Conservation (phyloP, 92 coral and sea anemone species). For the Phenganax stokvisi region DNA sequence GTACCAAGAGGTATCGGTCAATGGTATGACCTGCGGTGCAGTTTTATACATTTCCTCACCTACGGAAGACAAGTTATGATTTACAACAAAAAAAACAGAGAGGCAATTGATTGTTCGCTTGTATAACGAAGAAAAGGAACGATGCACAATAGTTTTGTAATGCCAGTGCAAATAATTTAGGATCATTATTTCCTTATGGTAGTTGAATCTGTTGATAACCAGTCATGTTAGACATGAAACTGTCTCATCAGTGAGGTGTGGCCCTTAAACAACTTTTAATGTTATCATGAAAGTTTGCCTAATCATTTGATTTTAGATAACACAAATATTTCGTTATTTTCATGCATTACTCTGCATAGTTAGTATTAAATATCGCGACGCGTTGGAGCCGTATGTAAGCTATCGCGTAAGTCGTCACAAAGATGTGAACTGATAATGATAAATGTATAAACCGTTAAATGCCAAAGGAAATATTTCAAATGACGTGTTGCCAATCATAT, state of each 20-base stretch:
- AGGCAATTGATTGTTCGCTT: background rate
- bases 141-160: no score
- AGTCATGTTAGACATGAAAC: no score
- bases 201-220: background rate
- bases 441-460: background rate
- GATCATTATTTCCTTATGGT: background rate
- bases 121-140: background rate
- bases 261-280: background rate
- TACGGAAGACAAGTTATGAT: background rate
- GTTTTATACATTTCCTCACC: background rate
- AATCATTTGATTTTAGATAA: background rate
- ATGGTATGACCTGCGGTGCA: no score
- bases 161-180: no score
- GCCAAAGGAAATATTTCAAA: background rate
- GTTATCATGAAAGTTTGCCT: constrained; percentile 3
- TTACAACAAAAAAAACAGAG: background rate
- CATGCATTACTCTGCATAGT: background rate
- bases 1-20: no score
- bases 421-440: constrained; percentile 1
- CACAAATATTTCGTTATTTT: background rate
- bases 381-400: background rate
- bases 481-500: background rate
- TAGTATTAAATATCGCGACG: background rate
- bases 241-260: no score
- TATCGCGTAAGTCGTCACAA: background rate